phyloP scores from a whole-genome alignment of 2,113 vertebrate genomes.

The Patagioenas fasciata region DNA sequence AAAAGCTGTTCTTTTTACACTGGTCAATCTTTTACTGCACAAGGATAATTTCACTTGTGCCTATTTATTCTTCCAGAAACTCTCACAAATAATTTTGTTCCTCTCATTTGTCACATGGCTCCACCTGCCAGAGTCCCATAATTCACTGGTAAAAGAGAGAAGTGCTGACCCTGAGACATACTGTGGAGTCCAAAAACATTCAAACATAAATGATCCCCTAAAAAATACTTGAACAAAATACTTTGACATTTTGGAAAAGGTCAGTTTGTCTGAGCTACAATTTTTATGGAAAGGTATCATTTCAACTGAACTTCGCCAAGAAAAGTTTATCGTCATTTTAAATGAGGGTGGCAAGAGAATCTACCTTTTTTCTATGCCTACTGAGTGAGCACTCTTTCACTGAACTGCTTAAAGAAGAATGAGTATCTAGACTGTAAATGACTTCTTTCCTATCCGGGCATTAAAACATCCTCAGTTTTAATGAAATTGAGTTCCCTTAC shows the following conservation, averaged over 20 bases:
- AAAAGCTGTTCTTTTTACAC: background rate
- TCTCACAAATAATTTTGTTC: background rate
- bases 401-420: background rate
- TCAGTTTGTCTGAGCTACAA: background rate
- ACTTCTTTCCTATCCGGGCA: background rate
- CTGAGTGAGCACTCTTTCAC: background rate
- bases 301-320: background rate
- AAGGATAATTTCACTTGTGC: background rate
- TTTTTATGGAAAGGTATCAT: background rate
- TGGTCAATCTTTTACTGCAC: background rate
- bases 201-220: background rate
- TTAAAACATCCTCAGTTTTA: background rate
- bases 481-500: background rate
- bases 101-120: background rate
- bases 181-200: background rate
- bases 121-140: background rate
- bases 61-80: background rate
- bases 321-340: background rate
- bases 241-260: background rate
- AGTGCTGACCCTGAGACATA: background rate
- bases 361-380: background rate
- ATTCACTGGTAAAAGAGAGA: background rate
- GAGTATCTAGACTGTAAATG: background rate
- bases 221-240: background rate
- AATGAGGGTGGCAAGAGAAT: background rate